Evolutionary conservation across 2,888 invertebrate species (phyloP).

Genomic region (Acanthosepion esculentum): DNA sequence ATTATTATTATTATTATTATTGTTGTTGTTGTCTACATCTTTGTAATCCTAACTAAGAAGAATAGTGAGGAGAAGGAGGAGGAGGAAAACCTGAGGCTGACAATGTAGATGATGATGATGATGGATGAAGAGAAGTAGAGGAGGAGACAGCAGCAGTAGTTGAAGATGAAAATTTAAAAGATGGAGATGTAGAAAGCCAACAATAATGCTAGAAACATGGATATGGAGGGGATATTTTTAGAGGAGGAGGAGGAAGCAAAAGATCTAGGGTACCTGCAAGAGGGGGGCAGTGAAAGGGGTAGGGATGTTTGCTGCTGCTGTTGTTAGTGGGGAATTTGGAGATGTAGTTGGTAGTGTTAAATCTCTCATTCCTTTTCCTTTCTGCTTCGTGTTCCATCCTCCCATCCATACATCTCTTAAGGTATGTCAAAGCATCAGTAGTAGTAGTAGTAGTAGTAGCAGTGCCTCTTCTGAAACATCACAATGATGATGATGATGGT

Average conservation of each 20-base stretch:
- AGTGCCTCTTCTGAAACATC: background rate
- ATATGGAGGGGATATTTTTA: background rate
- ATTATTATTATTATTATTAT: background rate
- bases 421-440: background rate
- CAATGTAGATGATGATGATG: background rate
- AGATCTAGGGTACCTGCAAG: conserved; percentile 6
- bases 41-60: background rate
- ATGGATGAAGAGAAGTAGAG: background rate
- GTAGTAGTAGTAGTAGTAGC: background rate
- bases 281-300: background rate
- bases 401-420: background rate
- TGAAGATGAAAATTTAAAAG: background rate
- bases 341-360: background rate
- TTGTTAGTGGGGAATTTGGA: background rate
- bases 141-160: background rate
- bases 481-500: background rate
- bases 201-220: background rate
- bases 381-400: background rate
- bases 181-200: background rate
- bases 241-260: background rate
- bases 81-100: background rate
- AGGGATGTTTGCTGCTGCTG: background rate
- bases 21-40: background rate
- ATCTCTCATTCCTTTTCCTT: background rate
- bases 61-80: background rate